Percentiles rank a stretch among this genome's conserved stretches.
These are phyloP conservation scores for Theristicus caerulescens DNA, from an alignment of 2,113 vertebrate species.

Conservation along the genomic window DNA sequence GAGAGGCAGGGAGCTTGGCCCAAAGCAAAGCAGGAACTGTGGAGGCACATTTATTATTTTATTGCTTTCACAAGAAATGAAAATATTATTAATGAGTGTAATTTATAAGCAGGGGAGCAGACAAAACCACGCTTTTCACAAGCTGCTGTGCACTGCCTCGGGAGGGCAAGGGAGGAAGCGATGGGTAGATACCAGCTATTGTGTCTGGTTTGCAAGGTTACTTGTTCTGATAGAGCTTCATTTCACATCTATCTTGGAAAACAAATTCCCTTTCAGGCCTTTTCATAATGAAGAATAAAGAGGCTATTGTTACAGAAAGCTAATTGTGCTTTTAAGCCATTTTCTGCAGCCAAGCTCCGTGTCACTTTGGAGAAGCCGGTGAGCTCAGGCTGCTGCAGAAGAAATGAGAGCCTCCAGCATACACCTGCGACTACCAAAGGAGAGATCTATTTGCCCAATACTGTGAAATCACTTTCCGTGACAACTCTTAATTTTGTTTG, in stretches of 20 bases:
- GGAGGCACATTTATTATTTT: constrained; percentile 5
- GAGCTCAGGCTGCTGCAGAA: not conserved
- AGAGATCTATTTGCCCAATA: not conserved
- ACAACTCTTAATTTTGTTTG: not conserved
- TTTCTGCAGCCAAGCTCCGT: not conserved
- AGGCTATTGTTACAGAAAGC: constrained; percentile 65
- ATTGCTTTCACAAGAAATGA: not conserved
- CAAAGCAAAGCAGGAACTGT: not conserved
- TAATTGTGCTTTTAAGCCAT: constrained; percentile 58
- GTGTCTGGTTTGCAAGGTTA: constrained; percentile 73
- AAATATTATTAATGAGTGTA: constrained; percentile 52
- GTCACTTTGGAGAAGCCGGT: not conserved
- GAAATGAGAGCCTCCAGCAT: not conserved
- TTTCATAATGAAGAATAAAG: constrained; percentile 77
- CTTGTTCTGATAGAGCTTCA: constrained; percentile 56
- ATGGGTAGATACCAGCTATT: constrained; percentile 63
- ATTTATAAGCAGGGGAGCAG: constrained; percentile 36
- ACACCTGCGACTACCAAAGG: not conserved
- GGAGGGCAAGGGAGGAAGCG: constrained; percentile 34
- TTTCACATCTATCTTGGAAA: constrained; percentile 59
- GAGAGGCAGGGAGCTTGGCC: not conserved
- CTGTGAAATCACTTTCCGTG: not conserved
- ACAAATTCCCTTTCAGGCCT: constrained; percentile 67
- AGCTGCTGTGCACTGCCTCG: not conserved
- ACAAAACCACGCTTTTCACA: not conserved